Conservation (phyloP, 2,113 vertebrate species). For the Pantherophis guttatus region DNA sequence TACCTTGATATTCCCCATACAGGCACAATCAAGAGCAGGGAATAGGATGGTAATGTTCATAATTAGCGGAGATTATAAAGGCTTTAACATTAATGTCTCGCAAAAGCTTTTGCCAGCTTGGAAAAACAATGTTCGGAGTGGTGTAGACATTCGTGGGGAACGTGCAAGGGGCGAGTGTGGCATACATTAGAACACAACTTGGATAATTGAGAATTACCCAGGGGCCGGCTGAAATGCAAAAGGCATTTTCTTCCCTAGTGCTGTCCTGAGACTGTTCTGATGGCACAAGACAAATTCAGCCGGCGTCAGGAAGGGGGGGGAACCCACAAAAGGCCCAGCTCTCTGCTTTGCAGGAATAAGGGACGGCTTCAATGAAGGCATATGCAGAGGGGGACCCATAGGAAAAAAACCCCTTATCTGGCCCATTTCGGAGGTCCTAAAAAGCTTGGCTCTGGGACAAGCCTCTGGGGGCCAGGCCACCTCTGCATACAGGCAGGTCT, state of each 20-base stretch:
- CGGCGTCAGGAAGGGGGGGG: background rate
- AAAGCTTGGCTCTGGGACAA: background rate
- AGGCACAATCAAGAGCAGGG: background rate
- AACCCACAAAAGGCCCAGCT: background rate
- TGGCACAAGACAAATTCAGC: background rate
- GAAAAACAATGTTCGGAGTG: background rate
- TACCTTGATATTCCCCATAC: background rate
- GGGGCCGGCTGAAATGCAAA: background rate
- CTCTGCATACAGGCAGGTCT: background rate
- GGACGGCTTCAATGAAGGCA: background rate
- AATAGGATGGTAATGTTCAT: slow-evolving; percentile 9
- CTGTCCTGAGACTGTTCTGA: background rate
- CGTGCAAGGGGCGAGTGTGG: background rate
- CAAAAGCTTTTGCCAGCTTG: background rate
- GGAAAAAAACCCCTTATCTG: background rate
- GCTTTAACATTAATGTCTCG: background rate
- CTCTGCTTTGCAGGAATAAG: background rate
- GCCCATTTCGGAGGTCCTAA: background rate
- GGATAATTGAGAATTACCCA: background rate
- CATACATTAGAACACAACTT: background rate
- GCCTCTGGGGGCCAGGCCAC: background rate
- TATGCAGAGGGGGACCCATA: background rate
- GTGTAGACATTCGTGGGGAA: background rate
- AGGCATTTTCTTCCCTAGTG: background rate
- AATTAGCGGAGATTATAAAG: slow-evolving; percentile 14